phyloP scores from a whole-genome alignment of 2,797 vertebrate genomes.

The Nannoperca obscura region DNA sequence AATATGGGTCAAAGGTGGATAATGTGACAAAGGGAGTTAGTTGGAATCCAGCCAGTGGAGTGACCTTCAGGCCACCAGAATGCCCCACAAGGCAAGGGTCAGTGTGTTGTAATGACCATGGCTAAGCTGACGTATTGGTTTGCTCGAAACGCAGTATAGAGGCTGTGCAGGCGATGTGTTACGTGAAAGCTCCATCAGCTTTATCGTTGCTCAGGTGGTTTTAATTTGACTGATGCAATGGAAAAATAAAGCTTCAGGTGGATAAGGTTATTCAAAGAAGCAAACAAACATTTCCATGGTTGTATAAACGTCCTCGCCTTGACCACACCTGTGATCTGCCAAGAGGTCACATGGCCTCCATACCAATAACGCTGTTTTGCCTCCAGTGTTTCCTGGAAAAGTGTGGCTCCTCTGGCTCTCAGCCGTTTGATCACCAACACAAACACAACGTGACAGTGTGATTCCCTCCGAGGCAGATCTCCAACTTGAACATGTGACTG shows the following conservation, averaged over 20 bases:
- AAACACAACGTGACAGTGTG: constrained; percentile 38
- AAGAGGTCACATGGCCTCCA: neutral
- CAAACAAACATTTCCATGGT: constrained; percentile 15
- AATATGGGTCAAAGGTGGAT: neutral
- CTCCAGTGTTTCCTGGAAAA: constrained; percentile 25
- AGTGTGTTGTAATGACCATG: neutral
- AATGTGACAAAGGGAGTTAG: neutral
- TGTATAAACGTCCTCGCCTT: neutral
- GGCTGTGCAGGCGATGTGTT: constrained; percentile 3
- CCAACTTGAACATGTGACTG: neutral
- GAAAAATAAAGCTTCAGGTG: neutral
- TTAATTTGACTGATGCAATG: neutral
- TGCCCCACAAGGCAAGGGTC: constrained; percentile 43
- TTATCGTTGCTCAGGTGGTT: neutral
- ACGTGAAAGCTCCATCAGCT: constrained; percentile 19
- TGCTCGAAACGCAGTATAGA: neutral
- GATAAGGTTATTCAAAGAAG: neutral
- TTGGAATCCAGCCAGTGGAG: neutral
- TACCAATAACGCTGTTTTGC: constrained; percentile 16
- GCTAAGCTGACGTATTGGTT: constrained; percentile 12
- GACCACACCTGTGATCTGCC: neutral
- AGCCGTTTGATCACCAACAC: constrained; percentile 7
- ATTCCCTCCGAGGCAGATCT: constrained; percentile 31
- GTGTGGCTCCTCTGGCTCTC: constrained; percentile 1
- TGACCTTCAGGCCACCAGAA: constrained; percentile 8